Percentiles rank a stretch among this genome's conserved stretches.
Conservation (phyloP, 2,113 vertebrate genomes). For the Ramphastos sulfuratus region DNA sequence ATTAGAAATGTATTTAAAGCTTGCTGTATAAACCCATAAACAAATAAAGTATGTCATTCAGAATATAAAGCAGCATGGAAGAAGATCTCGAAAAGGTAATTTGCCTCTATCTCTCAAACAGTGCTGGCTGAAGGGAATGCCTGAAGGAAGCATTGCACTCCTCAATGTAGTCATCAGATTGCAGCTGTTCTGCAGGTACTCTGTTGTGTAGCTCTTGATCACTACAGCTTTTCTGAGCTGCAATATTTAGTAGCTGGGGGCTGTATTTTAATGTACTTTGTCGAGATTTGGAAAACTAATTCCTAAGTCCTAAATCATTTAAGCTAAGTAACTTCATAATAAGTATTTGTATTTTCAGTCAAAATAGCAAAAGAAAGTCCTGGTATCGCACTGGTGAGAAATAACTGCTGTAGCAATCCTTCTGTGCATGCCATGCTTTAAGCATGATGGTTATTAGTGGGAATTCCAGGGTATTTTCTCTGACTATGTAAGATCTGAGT, state of each 20-base stretch:
- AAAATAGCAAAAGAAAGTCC: background rate
- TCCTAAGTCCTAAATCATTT: background rate
- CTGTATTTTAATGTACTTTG: background rate
- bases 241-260: background rate
- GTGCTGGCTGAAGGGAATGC: background rate
- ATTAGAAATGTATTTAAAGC: background rate
- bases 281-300: background rate
- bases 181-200: background rate
- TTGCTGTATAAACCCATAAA: background rate
- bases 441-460: background rate
- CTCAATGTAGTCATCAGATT: background rate
- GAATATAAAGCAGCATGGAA: background rate
- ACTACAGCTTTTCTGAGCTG: background rate
- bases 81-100: background rate
- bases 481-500: background rate
- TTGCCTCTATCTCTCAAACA: background rate
- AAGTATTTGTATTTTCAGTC: background rate
- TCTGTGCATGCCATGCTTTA: background rate
- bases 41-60: background rate
- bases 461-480: background rate
- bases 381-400: background rate
- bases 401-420: background rate
- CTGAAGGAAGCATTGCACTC: background rate
- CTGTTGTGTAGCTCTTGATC: background rate
- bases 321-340: background rate